phyloP scores from a whole-genome alignment of 1,140 invertebrate species.

The Pseudobourletiella spinata region DNA sequence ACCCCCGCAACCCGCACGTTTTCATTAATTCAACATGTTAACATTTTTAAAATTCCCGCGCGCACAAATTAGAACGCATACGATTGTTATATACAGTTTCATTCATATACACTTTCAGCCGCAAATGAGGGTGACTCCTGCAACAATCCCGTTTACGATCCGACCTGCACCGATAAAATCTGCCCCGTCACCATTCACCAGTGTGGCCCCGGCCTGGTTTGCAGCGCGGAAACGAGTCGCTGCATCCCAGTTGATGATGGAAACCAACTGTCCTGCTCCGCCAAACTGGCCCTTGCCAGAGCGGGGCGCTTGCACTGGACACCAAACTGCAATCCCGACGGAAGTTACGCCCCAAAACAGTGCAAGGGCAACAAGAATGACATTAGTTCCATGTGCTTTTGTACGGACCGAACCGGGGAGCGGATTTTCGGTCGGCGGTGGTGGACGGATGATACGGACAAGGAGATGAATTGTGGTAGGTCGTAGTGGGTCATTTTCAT shows the following conservation, averaged over 20 bases:
- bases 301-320: constrained; percentile 16
- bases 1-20: background rate
- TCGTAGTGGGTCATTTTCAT: too few relatives aligned
- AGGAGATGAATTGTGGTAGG: constrained; percentile 29
- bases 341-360: constrained; percentile 23
- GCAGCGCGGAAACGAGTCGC: background rate
- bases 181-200: constrained; percentile 7
- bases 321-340: constrained; percentile 23
- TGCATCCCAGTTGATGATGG: background rate
- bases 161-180: constrained; percentile 1
- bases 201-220: constrained; percentile 12
- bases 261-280: background rate
- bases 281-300: background rate
- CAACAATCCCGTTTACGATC: background rate
- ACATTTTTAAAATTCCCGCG: background rate
- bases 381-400: constrained; percentile 23
- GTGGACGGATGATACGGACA: background rate
- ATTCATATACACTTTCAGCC: too few relatives aligned
- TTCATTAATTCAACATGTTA: background rate
- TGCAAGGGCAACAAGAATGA: constrained; percentile 25
- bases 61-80: background rate
- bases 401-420: constrained; percentile 18
- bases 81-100: background rate
- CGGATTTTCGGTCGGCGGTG: constrained; percentile 28
- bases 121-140: too few relatives aligned